phyloP scores from a whole-genome alignment of 2,113 vertebrate genomes.

The Brienomyrus longianalis region DNA sequence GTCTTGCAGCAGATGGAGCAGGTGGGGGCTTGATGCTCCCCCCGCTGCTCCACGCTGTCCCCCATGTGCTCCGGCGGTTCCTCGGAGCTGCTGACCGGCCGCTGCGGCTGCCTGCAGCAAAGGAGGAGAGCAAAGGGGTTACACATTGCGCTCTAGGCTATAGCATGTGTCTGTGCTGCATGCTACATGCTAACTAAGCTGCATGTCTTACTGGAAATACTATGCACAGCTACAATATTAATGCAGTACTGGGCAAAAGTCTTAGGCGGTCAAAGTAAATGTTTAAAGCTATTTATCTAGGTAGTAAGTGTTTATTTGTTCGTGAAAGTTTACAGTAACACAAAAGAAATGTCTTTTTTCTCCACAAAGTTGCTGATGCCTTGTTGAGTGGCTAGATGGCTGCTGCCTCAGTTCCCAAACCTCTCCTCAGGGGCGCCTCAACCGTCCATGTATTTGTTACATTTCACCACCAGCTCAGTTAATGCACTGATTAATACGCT shows the following conservation, averaged over 20 bases:
- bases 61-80: conserved; percentile 85
- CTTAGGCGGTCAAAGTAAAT: not conserved
- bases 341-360: not conserved
- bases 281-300: not conserved
- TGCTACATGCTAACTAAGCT: not conserved
- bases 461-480: not conserved
- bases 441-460: not conserved
- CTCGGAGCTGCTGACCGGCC: conserved; percentile 93
- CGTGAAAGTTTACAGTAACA: not conserved
- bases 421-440: not conserved
- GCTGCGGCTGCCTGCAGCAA: conserved; percentile 79
- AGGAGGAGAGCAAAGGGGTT: not conserved
- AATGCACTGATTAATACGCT: not conserved
- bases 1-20: conserved; percentile 97
- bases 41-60: conserved; percentile 65
- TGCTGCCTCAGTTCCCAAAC: not conserved
- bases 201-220: not conserved
- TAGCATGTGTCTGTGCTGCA: not conserved
- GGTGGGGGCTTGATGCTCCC: conserved; percentile 85
- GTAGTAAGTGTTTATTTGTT: not conserved
- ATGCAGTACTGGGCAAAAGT: not conserved
- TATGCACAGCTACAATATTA: not conserved
- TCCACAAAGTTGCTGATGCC: not conserved
- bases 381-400: not conserved
- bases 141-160: not conserved